phyloP scores from a whole-genome alignment of 2,797 vertebrate genomes.

The Anguilla marmorata region DNA sequence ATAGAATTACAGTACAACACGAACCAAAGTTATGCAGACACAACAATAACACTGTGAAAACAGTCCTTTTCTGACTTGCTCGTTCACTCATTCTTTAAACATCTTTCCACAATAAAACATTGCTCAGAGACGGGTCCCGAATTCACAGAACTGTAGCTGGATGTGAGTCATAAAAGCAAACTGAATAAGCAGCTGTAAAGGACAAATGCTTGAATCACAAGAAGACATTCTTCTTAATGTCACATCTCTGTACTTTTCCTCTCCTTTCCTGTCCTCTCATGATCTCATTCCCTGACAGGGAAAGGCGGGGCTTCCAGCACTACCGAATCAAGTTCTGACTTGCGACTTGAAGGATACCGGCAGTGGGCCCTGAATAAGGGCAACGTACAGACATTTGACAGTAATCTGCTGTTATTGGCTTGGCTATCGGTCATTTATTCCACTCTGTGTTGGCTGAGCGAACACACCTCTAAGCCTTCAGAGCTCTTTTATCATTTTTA shows the following conservation, averaged over 20 bases:
- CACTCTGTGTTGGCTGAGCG: background rate
- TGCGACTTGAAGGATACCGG: background rate
- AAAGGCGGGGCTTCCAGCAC: background rate
- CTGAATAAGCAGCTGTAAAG: background rate
- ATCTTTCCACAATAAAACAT: background rate
- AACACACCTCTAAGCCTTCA: background rate
- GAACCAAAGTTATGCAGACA: background rate
- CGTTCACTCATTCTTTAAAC: background rate
- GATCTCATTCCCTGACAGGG: background rate
- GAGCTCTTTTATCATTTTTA: slow-evolving; percentile 6
- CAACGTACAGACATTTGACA: background rate
- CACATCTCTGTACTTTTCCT: slow-evolving; percentile 4
- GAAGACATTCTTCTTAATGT: background rate
- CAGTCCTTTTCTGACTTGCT: background rate
- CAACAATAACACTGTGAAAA: background rate
- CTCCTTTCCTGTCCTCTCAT: slow-evolving; percentile 2
- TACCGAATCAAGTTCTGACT: background rate
- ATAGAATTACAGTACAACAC: background rate
- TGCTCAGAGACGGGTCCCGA: background rate
- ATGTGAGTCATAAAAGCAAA: background rate
- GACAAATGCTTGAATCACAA: background rate
- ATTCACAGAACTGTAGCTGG: background rate
- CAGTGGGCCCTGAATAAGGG: slow-evolving; percentile 8
- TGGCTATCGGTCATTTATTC: slow-evolving; percentile 17
- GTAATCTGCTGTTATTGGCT: background rate